Evolutionary conservation across 2,888 invertebrate genomes (phyloP).

Genomic region (Dryobotodes eremita): DNA sequence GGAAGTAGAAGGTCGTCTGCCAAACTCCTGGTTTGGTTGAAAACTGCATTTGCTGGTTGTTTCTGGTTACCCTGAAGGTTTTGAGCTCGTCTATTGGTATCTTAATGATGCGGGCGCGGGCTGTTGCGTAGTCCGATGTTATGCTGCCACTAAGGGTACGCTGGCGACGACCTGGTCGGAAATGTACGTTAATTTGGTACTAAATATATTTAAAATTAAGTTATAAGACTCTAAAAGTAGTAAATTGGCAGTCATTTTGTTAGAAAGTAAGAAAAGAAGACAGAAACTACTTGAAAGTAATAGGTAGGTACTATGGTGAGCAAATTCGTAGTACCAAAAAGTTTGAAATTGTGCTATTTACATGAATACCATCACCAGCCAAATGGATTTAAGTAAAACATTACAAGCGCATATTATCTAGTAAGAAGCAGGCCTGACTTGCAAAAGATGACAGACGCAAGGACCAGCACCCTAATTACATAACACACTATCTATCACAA

Average conservation of each 20-base stretch:
- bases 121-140: conserved; percentile 86
- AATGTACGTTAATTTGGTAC: not conserved
- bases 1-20: conserved; percentile 96
- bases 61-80: conserved; percentile 83
- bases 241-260: not conserved
- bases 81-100: conserved; percentile 85
- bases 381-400: not conserved
- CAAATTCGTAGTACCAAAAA: not conserved
- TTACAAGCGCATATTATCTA: not conserved
- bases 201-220: not conserved
- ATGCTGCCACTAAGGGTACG: conserved; percentile 91
- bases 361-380: not conserved
- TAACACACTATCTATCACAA: too few species aligned
- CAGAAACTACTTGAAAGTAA: not conserved
- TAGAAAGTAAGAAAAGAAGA: not conserved
- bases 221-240: not conserved
- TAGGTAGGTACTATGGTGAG: not conserved
- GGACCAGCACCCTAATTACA: too few species aligned
- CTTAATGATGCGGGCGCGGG: conserved; percentile 84
- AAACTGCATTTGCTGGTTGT: conserved; percentile 87
- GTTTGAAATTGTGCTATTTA: not conserved
- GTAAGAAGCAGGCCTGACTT: not conserved
- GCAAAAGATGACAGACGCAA: not conserved
- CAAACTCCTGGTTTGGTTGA: conserved; percentile 89
- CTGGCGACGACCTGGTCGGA: conserved; percentile 89